Percentiles rank a stretch among this genome's conserved stretches.
These are phyloP conservation scores for Philypnodon macrostomus DNA, from an alignment of 2,797 vertebrate species.

Conservation along the genomic window DNA sequence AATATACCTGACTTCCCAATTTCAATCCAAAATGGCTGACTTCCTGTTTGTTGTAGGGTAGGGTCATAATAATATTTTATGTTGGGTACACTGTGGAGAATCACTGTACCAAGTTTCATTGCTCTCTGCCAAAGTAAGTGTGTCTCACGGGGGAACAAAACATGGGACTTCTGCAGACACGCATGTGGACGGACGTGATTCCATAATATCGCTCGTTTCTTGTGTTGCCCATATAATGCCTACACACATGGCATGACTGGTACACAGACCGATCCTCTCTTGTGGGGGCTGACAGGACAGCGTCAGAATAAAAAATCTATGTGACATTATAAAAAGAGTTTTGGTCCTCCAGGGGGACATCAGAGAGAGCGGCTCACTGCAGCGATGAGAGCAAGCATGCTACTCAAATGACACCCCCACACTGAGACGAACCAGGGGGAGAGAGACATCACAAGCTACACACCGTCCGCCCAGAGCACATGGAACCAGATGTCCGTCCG, in stretches of 20 bases:
- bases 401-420: conserved; percentile 42
- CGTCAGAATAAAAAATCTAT: conserved; percentile 52
- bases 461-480: neutral
- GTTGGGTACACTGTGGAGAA: no score
- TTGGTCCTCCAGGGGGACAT: conserved; percentile 41
- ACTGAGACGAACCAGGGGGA: no score
- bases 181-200: no score
- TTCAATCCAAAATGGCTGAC: no score
- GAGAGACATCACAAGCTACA: conserved; percentile 3
- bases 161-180: no score
- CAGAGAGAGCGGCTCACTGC: conserved; percentile 30
- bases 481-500: conserved; percentile 36
- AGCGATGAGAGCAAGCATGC: conserved; percentile 34
- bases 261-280: conserved; percentile 45
- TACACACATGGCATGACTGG: conserved; percentile 51
- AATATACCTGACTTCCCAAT: no score
- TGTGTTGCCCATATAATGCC: conserved; percentile 47
- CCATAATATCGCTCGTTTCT: no score
- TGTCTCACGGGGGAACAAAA: no score
- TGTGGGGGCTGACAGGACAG: conserved; percentile 34
- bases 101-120: no score
- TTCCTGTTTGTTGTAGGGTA: no score
- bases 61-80: no score
- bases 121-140: no score
- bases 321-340: conserved; percentile 55